Conservation (phyloP, 2,797 vertebrate genomes). For the Cottoperca gobio region DNA sequence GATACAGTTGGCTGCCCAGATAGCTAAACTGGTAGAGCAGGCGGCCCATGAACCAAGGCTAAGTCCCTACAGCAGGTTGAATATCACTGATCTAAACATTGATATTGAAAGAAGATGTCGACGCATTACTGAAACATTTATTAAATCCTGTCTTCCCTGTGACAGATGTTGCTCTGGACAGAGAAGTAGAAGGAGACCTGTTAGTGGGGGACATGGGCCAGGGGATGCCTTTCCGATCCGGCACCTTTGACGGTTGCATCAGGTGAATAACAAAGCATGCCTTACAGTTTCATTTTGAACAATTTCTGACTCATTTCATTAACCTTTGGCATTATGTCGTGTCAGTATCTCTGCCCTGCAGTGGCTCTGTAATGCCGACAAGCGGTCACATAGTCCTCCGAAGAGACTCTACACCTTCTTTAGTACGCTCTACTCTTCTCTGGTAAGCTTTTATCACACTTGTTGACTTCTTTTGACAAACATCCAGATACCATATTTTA, state of each 20-base stretch:
- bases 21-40: no score
- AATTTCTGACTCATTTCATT: background rate
- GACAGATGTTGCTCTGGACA: conserved; percentile 92
- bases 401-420: conserved; percentile 93
- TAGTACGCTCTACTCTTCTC: conserved; percentile 90
- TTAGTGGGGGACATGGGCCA: conserved; percentile 93
- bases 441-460: conserved; percentile 80
- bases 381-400: conserved; percentile 91
- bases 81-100: no score
- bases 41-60: no score
- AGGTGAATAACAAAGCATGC: conserved; percentile 81
- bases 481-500: background rate
- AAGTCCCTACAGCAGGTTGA: no score
- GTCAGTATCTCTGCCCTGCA: conserved; percentile 95
- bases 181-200: conserved; percentile 94
- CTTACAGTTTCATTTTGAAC: background rate
- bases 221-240: conserved; percentile 92
- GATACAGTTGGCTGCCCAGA: no score
- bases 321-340: background rate
- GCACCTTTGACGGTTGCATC: conserved; percentile 94
- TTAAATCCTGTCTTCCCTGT: background rate
- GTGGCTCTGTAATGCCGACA: conserved; percentile 98
- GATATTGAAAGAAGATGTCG: background rate
- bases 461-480: background rate
- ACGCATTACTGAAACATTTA: background rate